Percentiles rank a stretch among this genome's conserved stretches.
phyloP scores from a whole-genome alignment of 1,140 invertebrate genomes.

The Mya arenaria region DNA sequence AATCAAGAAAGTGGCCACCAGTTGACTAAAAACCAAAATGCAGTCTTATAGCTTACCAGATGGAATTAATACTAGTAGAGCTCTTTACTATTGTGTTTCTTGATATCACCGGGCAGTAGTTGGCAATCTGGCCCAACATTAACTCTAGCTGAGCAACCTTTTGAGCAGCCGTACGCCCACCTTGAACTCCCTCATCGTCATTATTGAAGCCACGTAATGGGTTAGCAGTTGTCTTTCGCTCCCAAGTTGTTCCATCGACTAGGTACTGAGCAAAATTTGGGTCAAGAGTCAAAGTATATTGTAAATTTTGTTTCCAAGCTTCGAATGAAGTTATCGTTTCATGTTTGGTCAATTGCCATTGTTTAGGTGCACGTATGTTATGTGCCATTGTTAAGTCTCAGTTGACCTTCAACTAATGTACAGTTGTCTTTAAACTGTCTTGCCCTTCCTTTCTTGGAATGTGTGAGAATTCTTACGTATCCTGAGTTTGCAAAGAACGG shows the following conservation, averaged over 20 bases:
- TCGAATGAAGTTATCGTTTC: slow-evolving; percentile 45
- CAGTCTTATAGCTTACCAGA: slow-evolving; percentile 57
- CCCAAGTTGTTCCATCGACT: slow-evolving; percentile 33
- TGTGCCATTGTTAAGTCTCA: too few relatives aligned
- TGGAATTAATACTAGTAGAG: slow-evolving; percentile 60
- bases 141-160: slow-evolving; percentile 40
- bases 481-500: too few relatives aligned
- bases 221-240: slow-evolving; percentile 22
- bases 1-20: slow-evolving; percentile 54
- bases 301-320: slow-evolving; percentile 49
- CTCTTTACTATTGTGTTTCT: slow-evolving; percentile 44
- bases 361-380: too few relatives aligned
- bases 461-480: too few relatives aligned
- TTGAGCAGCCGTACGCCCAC: slow-evolving; percentile 47
- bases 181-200: slow-evolving; percentile 12
- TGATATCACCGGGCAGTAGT: slow-evolving; percentile 58
- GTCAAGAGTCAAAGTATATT: slow-evolving; percentile 38
- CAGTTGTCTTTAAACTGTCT: too few relatives aligned
- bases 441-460: too few relatives aligned
- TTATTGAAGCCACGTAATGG: slow-evolving; percentile 23
- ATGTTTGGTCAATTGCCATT: slow-evolving; percentile 21
- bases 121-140: slow-evolving; percentile 61
- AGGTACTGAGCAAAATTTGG: slow-evolving; percentile 39
- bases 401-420: too few relatives aligned
- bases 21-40: slow-evolving; percentile 62